Evolutionary conservation across 64 coral and sea anemone genomes (phyloP).

Genomic region (Anthopleura sola): DNA sequence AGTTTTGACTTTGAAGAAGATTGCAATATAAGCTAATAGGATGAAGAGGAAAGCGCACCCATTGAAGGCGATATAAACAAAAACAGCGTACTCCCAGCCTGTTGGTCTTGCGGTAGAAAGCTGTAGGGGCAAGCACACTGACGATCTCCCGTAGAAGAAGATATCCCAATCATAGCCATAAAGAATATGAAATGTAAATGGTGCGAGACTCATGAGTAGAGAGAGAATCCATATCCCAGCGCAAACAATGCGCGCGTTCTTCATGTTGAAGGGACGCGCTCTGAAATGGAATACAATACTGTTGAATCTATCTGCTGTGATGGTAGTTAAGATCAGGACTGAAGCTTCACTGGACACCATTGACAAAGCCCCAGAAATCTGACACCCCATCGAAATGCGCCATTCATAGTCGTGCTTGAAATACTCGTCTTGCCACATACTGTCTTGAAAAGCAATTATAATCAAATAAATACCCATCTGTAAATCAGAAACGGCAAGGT

Average conservation of each 20-base stretch:
- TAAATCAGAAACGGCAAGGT: constrained; percentile 31
- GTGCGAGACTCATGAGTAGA: background rate
- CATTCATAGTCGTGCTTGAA: constrained; percentile 17
- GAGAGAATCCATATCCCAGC: background rate
- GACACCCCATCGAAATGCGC: background rate
- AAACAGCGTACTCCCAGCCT: constrained; percentile 13
- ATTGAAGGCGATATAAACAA: constrained; percentile 25
- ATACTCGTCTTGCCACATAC: background rate
- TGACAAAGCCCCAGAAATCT: constrained; percentile 9
- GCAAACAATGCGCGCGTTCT: background rate
- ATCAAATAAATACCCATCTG: constrained; percentile 33
- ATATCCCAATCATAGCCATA: background rate
- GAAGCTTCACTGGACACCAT: constrained; percentile 30
- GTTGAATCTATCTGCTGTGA: constrained; percentile 28
- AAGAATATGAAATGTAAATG: background rate
- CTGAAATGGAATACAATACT: constrained; percentile 33
- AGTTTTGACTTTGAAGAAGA: constrained; percentile 11
- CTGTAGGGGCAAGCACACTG: constrained; percentile 25
- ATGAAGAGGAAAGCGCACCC: constrained; percentile 14
- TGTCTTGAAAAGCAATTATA: constrained; percentile 11
- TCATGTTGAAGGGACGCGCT: background rate
- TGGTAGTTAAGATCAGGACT: constrained; percentile 16
- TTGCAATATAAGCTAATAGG: constrained; percentile 8
- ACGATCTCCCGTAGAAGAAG: background rate
- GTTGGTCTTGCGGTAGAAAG: background rate